Percentiles rank a stretch among this genome's conserved stretches.
Evolutionary conservation across 2,797 vertebrate species (phyloP).

Genomic region (Fistularia commersonii): DNA sequence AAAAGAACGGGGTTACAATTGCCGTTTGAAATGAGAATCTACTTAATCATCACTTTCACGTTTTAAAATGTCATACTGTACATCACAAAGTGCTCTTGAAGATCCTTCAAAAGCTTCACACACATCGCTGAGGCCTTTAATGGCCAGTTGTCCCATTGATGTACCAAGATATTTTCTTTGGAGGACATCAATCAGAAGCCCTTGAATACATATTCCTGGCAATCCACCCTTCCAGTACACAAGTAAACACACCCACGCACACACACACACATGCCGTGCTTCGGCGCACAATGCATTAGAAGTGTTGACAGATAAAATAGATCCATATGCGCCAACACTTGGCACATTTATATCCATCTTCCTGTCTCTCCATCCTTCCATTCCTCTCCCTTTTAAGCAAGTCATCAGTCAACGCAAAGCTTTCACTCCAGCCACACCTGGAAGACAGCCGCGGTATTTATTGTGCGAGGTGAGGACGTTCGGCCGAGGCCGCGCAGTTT

Average conservation of each 20-base stretch:
- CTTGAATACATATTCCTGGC: not conserved
- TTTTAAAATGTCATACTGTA: too few relatives aligned
- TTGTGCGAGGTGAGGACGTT: not conserved
- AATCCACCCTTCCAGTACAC: too few relatives aligned
- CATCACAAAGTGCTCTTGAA: too few relatives aligned
- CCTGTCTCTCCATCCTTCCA: conserved; percentile 11
- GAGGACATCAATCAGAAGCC: conserved; percentile 17
- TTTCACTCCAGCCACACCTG: conserved; percentile 23
- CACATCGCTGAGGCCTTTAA: conserved; percentile 7
- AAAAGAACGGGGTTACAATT: too few relatives aligned
- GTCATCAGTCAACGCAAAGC: conserved; percentile 31
- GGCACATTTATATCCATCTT: conserved; percentile 35
- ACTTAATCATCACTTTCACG: too few relatives aligned
- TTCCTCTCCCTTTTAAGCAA: conserved; percentile 31
- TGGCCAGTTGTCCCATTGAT: conserved; percentile 10
- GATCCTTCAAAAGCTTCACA: not conserved
- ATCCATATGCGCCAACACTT: conserved; percentile 30
- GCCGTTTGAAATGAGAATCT: too few relatives aligned
- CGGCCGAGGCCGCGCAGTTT: not conserved
- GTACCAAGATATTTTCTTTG: conserved; percentile 11
- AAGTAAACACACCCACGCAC: not conserved
- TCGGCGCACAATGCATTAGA: conserved; percentile 13
- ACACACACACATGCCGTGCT: conserved; percentile 6
- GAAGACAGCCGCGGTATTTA: conserved; percentile 12
- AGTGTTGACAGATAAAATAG: conserved; percentile 29